phyloP scores from a whole-genome alignment of 2,113 vertebrate species.

The Melospiza georgiana region DNA sequence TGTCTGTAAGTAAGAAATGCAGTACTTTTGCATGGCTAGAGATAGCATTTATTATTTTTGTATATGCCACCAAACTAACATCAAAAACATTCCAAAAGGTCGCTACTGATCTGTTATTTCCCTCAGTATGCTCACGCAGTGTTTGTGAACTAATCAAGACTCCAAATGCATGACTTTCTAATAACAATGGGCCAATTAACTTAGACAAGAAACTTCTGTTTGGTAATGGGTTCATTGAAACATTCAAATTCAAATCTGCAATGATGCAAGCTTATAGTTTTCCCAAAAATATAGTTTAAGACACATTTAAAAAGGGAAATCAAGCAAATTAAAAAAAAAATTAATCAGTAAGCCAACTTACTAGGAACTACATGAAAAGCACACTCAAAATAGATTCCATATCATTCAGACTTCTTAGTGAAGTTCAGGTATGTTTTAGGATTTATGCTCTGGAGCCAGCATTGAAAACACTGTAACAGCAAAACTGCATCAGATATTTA shows the following conservation, averaged over 20 bases:
- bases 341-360: not conserved
- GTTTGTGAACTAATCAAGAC: not conserved
- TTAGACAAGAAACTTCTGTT: not conserved
- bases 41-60: not conserved
- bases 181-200: not conserved
- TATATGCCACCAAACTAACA: not conserved
- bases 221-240: not conserved
- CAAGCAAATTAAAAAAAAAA: not conserved
- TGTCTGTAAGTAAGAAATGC: not conserved
- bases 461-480: not conserved
- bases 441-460: not conserved
- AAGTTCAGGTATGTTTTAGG: not conserved
- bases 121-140: not conserved
- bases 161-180: not conserved
- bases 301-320: not conserved
- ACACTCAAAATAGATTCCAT: not conserved
- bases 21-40: not conserved
- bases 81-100: not conserved
- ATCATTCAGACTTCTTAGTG: not conserved
- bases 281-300: not conserved
- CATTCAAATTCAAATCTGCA: not conserved
- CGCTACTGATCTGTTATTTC: not conserved
- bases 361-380: not conserved
- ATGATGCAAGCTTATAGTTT: not conserved
- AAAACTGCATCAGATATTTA: not conserved